Percentiles rank a stretch among this genome's conserved stretches.
These are phyloP conservation scores for Steinernema carpocapsae DNA, from an alignment of 2,888 invertebrate genomes.

Conservation along the genomic window DNA sequence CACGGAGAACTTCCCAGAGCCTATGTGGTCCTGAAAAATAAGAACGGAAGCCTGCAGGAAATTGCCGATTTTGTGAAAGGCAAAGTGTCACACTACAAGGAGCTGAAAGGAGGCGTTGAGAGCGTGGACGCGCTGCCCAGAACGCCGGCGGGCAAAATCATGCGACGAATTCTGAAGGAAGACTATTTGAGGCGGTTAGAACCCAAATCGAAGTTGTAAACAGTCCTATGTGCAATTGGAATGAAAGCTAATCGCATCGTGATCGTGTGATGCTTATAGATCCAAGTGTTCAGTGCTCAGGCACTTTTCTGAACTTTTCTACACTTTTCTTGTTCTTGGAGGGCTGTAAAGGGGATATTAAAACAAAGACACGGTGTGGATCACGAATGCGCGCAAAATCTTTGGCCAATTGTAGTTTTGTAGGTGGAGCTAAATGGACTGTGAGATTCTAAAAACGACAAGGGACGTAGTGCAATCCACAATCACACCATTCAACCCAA, in stretches of 20 bases:
- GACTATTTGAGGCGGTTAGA: conserved; percentile 35
- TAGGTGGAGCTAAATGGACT: no score
- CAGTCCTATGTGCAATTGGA: background rate
- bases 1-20: conserved; percentile 81
- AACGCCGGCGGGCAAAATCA: conserved; percentile 50
- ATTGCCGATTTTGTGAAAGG: conserved; percentile 31
- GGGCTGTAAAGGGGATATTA: no score
- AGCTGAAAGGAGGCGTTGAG: conserved; percentile 47
- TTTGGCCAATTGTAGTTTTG: no score
- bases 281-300: no score
- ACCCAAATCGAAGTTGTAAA: conserved; percentile 32
- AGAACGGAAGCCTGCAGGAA: conserved; percentile 7
- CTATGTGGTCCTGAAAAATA: conserved; percentile 75
- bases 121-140: conserved; percentile 48
- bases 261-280: no score
- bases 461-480: no score
- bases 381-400: no score
- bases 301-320: no score
- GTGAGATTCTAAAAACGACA: no score
- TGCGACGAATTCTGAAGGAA: conserved; percentile 49
- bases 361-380: no score
- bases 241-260: background rate
- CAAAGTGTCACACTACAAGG: conserved; percentile 51
- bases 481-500: no score
- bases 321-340: no score